Evolutionary conservation across 2,113 vertebrate species (phyloP).

Genomic region (Rattus rattus): DNA sequence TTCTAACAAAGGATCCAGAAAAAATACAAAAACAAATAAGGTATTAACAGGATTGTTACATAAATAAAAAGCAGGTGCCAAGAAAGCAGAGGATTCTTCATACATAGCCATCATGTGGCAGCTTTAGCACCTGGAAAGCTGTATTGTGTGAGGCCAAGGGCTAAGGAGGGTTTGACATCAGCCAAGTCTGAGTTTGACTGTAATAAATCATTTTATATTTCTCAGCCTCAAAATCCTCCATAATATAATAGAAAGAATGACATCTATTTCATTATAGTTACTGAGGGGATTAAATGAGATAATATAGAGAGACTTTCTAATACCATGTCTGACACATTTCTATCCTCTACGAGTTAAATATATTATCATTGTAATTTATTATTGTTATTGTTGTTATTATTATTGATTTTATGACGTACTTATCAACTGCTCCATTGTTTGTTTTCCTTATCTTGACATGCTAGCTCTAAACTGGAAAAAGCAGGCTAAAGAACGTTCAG

Average conservation of each 20-base stretch:
- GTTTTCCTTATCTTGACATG: not conserved
- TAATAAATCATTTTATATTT: not conserved
- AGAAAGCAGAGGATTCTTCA: not conserved
- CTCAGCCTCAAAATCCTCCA: constrained; percentile 8
- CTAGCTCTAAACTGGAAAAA: constrained; percentile 26
- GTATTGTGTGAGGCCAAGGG: too few species aligned
- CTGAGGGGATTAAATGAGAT: not conserved
- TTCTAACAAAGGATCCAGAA: not conserved
- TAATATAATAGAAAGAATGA: not conserved
- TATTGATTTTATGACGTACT: not conserved
- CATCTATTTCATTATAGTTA: not conserved
- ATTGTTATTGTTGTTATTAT: not conserved
- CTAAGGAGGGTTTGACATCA: not conserved
- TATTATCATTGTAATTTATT: not conserved
- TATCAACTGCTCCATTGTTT: not conserved
- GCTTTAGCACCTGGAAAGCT: not conserved
- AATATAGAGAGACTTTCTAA: not conserved
- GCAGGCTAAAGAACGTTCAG: not conserved
- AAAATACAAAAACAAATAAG: not conserved
- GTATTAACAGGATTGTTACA: not conserved
- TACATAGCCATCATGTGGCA: not conserved
- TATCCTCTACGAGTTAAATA: not conserved
- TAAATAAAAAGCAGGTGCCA: not conserved
- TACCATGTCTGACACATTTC: not conserved
- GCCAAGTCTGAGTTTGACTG: not conserved